Conservation (phyloP, 2,888 invertebrate species). For the Barypeithes pellucidus region DNA sequence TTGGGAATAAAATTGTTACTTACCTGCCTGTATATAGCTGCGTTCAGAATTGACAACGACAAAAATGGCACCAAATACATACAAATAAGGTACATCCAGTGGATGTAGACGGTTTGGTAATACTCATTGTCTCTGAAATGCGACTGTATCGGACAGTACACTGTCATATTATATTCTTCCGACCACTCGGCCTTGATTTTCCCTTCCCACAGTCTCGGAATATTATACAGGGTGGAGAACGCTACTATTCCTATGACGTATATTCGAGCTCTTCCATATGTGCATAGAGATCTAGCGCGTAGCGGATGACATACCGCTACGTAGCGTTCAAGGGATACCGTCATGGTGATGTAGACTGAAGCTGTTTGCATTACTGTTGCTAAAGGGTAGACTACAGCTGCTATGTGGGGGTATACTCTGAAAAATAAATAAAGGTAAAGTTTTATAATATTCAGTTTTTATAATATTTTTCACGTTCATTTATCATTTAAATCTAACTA, state of each 20-base stretch:
- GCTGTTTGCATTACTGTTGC: conserved; percentile 93
- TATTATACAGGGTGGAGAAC: conserved; percentile 89
- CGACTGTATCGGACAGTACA: conserved; percentile 83
- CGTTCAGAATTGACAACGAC: conserved; percentile 90
- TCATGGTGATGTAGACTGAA: conserved; percentile 92
- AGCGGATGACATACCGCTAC: conserved; percentile 95
- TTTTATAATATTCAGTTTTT: no score
- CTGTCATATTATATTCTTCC: conserved; percentile 66
- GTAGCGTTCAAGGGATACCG: conserved; percentile 94
- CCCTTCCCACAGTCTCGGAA: conserved; percentile 86
- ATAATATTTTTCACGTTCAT: no score
- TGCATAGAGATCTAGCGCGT: conserved; percentile 90
- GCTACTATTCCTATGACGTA: conserved; percentile 88
- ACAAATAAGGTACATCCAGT: conserved; percentile 95
- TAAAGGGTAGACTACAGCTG: conserved; percentile 86
- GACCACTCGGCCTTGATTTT: conserved; percentile 67
- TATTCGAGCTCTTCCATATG: conserved; percentile 87
- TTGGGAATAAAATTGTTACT: conserved; percentile 59
- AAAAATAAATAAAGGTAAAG: conserved; percentile 75
- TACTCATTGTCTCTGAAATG: conserved; percentile 78
- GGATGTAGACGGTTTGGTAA: conserved; percentile 91
- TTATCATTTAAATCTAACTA: no score
- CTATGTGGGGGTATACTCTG: conserved; percentile 85
- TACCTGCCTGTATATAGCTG: conserved; percentile 91
- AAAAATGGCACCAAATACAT: conserved; percentile 95